phyloP scores from a whole-genome alignment of 2,888 invertebrate species.

The Hypolimnas misippus region DNA sequence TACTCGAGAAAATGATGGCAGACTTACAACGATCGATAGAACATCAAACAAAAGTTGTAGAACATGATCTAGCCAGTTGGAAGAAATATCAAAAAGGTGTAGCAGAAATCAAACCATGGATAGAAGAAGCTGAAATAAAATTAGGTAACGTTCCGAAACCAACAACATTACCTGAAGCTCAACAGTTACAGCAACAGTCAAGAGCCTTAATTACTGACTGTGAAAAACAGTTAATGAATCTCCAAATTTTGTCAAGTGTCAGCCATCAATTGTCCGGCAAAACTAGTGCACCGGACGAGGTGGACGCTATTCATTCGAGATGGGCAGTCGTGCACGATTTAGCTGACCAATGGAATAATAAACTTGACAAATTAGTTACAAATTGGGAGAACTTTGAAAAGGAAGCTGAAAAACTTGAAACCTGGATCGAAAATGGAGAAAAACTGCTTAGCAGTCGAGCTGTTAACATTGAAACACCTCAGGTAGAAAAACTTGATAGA shows the following conservation, averaged over 20 bases:
- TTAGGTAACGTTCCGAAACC: constrained; percentile 90
- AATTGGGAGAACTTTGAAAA: constrained; percentile 93
- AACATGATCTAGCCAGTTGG: constrained; percentile 92
- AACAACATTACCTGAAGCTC: constrained; percentile 91
- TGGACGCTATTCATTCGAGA: constrained; percentile 91
- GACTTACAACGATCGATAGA: constrained; percentile 90
- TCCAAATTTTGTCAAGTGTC: constrained; percentile 89
- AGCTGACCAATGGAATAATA: constrained; percentile 90
- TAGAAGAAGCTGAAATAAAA: constrained; percentile 94
- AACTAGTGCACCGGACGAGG: constrained; percentile 91
- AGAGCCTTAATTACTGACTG: constrained; percentile 90
- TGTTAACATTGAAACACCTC: constrained; percentile 86
- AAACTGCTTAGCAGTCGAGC: constrained; percentile 84
- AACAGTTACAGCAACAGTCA: constrained; percentile 88
- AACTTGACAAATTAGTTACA: constrained; percentile 89
- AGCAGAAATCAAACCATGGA: constrained; percentile 93
- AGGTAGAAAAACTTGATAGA: constrained; percentile 89
- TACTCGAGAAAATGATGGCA: constrained; percentile 90
- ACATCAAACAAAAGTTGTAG: constrained; percentile 89
- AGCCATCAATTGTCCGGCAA: constrained; percentile 90
- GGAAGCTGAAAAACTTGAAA: constrained; percentile 89
- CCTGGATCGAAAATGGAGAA: constrained; percentile 89
- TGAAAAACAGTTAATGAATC: constrained; percentile 88
- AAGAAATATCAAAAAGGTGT: constrained; percentile 92
- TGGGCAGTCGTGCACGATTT: constrained; percentile 94